Evolutionary conservation across 2,888 invertebrate genomes (phyloP), one percentile per base, ranked within the genome.

Genomic region (Drosophila atripex): DNA sequence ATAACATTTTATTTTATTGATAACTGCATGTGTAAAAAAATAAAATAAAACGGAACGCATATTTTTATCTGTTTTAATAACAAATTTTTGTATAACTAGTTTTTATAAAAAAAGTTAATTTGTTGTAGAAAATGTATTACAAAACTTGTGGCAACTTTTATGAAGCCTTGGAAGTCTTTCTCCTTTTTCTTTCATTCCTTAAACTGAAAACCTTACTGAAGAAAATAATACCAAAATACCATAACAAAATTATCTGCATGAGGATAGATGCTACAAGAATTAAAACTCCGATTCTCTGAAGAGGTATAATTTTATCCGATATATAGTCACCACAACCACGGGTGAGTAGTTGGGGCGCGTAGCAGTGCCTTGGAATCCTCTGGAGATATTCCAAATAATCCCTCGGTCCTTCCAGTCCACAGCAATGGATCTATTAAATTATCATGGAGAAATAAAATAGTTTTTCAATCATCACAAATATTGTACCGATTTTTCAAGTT

Each of bases 331-430:
- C 9, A 16, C 82, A 82, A 0, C 82, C 82, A 0, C 8, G 12
- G 0, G 54, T 73, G 12, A 70, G 61, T 0, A 79, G 50, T 1
- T 8, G 4, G 6, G 57, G 47, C 18, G 47, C 35, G 14, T 66
- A 82, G 47, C 79, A 79, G 0, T 52, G 51, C 0, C 9, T 23
- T 0, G 60, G 72, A 23, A 82, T 66, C 30, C 14, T 58, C 0
- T 32, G 63, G 30, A 77, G 2, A 9, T 64, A 64, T 0, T 64
- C 55, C 47, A 79, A 28, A 38, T 82, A 79, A 7, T 60, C 59
- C 1, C 65, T 38, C 0, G 79, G 82, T 1, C 82, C 63, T 0
- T 69, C 72, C 23, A 71, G 16, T 7, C 82, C 79, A 32, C 79
- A 79, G 6, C 79, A 79, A 2, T 28, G 39, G 8, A 75, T 3